Base-by-base conservation (phyloP, 1,140 invertebrate genomes). In the Monomorium pharaonis region DNA sequence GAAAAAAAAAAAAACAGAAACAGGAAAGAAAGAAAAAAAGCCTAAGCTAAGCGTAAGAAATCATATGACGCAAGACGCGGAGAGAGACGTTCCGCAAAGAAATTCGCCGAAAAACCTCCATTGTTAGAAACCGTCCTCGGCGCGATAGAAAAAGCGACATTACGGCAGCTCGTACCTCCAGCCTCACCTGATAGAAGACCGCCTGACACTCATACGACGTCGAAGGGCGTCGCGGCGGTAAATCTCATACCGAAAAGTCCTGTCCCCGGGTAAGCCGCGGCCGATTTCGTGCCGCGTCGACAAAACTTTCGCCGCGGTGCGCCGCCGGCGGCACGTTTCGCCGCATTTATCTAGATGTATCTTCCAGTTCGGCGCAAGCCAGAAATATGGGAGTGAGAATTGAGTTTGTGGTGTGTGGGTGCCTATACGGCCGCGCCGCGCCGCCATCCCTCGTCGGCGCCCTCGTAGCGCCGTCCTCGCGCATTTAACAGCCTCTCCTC, bases 281-380 rank as follows among this genome's bases (percentile, higher is more conserved):
- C 62, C 51, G 63, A 49, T 67, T 58, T 44, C 24, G 14, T 24
- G 63, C 14, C 56, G 84, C 60, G 24, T 10, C 33, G 90, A 90
- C 87, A 80, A 92, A 89, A 92, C 49, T 92, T 91, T 85, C 74
- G 54, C 89, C 14, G 76, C 49, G 63, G n/a, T 54, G 18, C 30
- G 58, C 24, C 77, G 58, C 42, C 69, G 75, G 27, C 54, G 87
- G 89, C 92, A 93, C 93, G 92, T 93, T 93, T 90, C 88, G 87
- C 83, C 91, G 91, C 92, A 92, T 93, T 93, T 94, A 94, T 92
- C 91, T 94, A 92, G 92, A 92, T 93, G 91, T 93, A 91, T 92
- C 92, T 92, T 93, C 89, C 86, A 84, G 90, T 93, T 93, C 88
- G 89, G 86, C 76, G 91, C 88, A 65, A 76, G 69, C 49, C 77